Base-by-base conservation (phyloP, 2,888 invertebrate species). In the Gymnoscelis rufifasciata region DNA sequence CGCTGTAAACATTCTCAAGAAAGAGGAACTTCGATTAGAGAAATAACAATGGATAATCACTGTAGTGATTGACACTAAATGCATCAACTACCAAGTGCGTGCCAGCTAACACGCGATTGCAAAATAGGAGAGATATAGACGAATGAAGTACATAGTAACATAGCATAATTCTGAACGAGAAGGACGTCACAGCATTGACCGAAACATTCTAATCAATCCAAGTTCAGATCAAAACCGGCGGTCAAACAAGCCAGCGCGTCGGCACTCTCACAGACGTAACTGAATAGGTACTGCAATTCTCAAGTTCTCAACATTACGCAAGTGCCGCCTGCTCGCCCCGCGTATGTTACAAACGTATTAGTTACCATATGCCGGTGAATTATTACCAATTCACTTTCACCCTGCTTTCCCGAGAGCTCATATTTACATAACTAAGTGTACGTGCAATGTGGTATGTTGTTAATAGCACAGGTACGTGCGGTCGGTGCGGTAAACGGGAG, bases 331-430 rank as follows among this genome's bases (percentile, higher is more conserved):
- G 43, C 43, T 45, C 39, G 40, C 47, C 45, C 42, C 33, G 46
- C 51, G 53, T 60, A 52, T 56, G 54, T 59, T 56, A 56, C 60
- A 61, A 43, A 60, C 45, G 56, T 49, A 62, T 62, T 58, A 57
- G 56, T 60, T 57, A 60, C 60, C 55, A 56, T 51, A 37, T 49
- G 51, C 47, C 45, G 38, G 52, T 52, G 54, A 54, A 47, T 56
- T 54, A 56, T 51, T 56, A 58, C 44, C 42, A 28, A 39, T 35
- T 36, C 38, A 56, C 58, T 59, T 59, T 59, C 58, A 46, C 58
- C 50, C 48, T 31, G 31, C 45, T 47, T 48, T 51, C 35, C 46
- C 47, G 46, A 38, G 27, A 42, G 28, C 30, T 42, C 40, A 37
- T 46, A 43, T 43, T 41, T 42, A 46, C 43, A 47, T 47, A 43